These are phyloP conservation scores for Sebastes umbrosus DNA, from an alignment of 2,797 vertebrate species.

Conservation along the genomic window DNA sequence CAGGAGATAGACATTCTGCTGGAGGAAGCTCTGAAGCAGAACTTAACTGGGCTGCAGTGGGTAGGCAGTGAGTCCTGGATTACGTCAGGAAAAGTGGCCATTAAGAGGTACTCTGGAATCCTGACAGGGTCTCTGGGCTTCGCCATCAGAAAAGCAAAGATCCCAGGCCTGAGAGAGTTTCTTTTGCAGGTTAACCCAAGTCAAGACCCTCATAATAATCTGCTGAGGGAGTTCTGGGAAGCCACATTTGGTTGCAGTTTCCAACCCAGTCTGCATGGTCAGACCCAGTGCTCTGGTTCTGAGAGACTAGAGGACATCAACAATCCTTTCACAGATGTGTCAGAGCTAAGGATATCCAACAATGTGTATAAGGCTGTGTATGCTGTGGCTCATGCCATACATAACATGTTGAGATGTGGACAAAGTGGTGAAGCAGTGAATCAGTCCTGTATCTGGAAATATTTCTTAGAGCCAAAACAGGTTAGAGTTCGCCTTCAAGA, in stretches of 20 bases:
- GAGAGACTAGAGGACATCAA: constrained; percentile 72
- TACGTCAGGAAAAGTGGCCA: constrained; percentile 73
- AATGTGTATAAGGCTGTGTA: constrained; percentile 84
- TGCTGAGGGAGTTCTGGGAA: constrained; percentile 83
- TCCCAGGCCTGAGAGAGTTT: constrained; percentile 77
- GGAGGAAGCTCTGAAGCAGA: constrained; percentile 78
- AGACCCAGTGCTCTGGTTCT: constrained; percentile 71
- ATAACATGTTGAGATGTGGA: constrained; percentile 68
- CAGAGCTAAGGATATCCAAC: constrained; percentile 80
- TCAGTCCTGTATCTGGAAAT: constrained; percentile 45
- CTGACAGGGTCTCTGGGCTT: constrained; percentile 81
- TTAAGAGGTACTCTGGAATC: constrained; percentile 60
- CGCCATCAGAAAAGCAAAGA: constrained; percentile 74
- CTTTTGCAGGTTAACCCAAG: constrained; percentile 74
- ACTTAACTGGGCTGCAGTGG: constrained; percentile 81
- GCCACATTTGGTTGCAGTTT: constrained; percentile 76
- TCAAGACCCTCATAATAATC: constrained; percentile 59
- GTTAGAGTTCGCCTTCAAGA: constrained; percentile 39
- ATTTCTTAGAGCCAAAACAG: constrained; percentile 56
- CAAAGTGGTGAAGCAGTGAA: constrained; percentile 17
- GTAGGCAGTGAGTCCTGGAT: constrained; percentile 85
- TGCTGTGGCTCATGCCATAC: constrained; percentile 75
- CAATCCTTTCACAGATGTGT: constrained; percentile 79
- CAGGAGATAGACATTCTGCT: constrained; percentile 78
- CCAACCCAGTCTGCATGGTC: constrained; percentile 6